Conservation (phyloP, 2,113 vertebrate genomes). For the Sebastes fasciatus region DNA sequence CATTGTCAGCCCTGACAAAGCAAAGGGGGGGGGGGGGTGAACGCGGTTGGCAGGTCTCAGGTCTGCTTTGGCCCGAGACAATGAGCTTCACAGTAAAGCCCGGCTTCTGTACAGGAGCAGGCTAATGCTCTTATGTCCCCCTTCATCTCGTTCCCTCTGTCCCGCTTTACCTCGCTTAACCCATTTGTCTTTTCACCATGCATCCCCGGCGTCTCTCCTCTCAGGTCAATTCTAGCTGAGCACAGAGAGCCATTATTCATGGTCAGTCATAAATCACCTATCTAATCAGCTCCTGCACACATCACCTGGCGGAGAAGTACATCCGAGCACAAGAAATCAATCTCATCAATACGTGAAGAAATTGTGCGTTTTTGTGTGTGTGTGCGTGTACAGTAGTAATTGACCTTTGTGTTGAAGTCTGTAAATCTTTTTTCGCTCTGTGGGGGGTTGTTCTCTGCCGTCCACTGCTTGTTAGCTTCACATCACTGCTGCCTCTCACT, state of each 20-base stretch:
- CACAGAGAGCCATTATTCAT: slow-evolving; percentile 35
- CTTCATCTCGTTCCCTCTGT: slow-evolving; percentile 57
- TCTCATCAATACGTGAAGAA: slow-evolving; percentile 62
- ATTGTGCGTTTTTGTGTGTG: slow-evolving; percentile 36
- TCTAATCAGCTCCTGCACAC: slow-evolving; percentile 62
- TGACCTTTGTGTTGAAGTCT: slow-evolving; percentile 42
- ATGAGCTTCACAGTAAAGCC: slow-evolving; percentile 40
- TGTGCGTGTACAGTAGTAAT: slow-evolving; percentile 15
- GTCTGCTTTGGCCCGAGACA: slow-evolving; percentile 48
- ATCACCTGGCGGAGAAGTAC: slow-evolving; percentile 15
- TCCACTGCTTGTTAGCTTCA: slow-evolving; percentile 59
- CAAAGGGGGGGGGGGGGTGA: slow-evolving; percentile 10
- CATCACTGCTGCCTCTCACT: slow-evolving; percentile 34
- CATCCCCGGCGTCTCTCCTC: slow-evolving; percentile 10
- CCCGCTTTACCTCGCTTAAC: slow-evolving; percentile 42
- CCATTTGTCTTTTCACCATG: slow-evolving; percentile 44
- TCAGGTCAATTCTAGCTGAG: slow-evolving; percentile 49
- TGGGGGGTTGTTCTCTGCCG: neutral
- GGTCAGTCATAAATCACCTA: slow-evolving; percentile 56
- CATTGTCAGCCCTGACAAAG: slow-evolving; percentile 18
- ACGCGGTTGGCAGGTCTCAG: slow-evolving; percentile 56
- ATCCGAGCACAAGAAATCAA: slow-evolving; percentile 38
- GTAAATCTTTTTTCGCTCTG: slow-evolving; percentile 34
- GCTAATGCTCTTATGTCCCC: slow-evolving; percentile 54
- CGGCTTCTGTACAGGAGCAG: slow-evolving; percentile 27